Evolutionary conservation across 2,113 vertebrate genomes (phyloP).

Genomic region (Tragulus kanchil): DNA sequence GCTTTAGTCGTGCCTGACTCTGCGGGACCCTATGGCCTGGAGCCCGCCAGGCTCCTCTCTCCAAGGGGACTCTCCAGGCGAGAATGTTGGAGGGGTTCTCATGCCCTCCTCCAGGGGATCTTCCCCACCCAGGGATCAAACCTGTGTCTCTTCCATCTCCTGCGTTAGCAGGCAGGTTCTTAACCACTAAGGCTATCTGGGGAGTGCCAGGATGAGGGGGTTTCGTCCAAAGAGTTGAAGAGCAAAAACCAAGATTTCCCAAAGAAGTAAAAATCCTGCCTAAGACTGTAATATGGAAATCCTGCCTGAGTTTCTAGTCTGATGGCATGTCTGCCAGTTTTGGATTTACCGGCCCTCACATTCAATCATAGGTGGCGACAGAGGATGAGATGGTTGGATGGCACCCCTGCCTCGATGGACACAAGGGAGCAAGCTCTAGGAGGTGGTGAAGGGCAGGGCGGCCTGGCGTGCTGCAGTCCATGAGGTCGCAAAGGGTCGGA

Average conservation of each 20-base stretch:
- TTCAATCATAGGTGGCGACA: not conserved
- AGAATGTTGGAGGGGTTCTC: too few relatives aligned
- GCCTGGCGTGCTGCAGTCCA: not conserved
- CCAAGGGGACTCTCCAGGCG: too few relatives aligned
- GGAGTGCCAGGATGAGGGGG: not conserved
- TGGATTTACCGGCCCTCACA: not conserved
- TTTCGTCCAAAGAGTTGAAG: not conserved
- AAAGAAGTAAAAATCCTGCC: not conserved
- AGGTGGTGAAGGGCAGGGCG: not conserved
- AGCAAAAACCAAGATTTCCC: not conserved
- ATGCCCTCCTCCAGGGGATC: too few relatives aligned
- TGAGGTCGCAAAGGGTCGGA: not conserved
- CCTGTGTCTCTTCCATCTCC: too few relatives aligned
- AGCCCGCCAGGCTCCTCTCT: too few relatives aligned
- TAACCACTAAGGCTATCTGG: too few relatives aligned
- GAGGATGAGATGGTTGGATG: not conserved
- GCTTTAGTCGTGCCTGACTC: too few relatives aligned
- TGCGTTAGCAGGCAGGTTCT: too few relatives aligned
- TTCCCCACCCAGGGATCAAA: too few relatives aligned
- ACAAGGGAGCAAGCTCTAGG: not conserved
- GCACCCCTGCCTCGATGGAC: not conserved
- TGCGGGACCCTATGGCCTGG: too few relatives aligned
- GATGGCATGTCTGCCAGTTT: not conserved
- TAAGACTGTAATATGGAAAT: not conserved
- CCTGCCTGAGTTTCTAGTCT: not conserved